Evolutionary conservation across 2,113 vertebrate species (phyloP).

Genomic region (Passerina amoena): DNA sequence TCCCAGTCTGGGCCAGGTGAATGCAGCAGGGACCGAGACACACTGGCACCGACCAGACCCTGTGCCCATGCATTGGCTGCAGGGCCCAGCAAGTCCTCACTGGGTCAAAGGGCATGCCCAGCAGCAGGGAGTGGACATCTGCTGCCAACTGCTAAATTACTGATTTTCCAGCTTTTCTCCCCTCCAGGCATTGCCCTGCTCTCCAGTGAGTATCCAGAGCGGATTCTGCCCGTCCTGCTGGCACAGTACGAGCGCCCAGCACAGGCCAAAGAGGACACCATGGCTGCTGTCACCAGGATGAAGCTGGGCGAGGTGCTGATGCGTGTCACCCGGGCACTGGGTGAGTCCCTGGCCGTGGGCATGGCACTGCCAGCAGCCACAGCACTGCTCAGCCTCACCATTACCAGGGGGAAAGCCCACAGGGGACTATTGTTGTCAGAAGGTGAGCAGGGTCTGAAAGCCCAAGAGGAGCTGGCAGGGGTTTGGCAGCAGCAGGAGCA

Average conservation of each 20-base stretch:
- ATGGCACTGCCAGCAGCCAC: background rate
- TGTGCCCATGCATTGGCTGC: background rate
- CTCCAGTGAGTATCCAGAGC: slow-evolving; percentile 83
- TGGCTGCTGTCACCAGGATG: slow-evolving; percentile 80
- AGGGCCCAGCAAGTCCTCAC: rapidly evolving
- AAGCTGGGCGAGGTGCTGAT: slow-evolving; percentile 94
- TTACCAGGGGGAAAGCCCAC: rapidly evolving
- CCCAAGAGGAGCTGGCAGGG: rapidly evolving
- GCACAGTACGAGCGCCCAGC: slow-evolving; percentile 69
- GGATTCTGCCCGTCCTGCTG: slow-evolving; percentile 82
- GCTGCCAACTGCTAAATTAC: background rate
- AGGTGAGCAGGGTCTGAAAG: background rate
- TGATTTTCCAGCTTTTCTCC: background rate
- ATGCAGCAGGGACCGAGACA: rapidly evolving
- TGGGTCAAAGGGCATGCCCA: background rate
- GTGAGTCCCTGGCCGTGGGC: slow-evolving; percentile 71
- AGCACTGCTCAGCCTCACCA: rapidly evolving
- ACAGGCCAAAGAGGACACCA: background rate
- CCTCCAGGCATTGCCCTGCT: slow-evolving; percentile 82
- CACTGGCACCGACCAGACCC: rapidly evolving
- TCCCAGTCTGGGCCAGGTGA: background rate
- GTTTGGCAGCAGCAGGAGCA: background rate
- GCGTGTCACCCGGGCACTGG: slow-evolving; percentile 85
- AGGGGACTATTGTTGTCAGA: background rate
- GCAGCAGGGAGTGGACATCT: background rate